Percentiles rank a stretch among this genome's conserved stretches.
Conservation (phyloP, 2,113 vertebrate species). For the Plotosus lineatus region DNA sequence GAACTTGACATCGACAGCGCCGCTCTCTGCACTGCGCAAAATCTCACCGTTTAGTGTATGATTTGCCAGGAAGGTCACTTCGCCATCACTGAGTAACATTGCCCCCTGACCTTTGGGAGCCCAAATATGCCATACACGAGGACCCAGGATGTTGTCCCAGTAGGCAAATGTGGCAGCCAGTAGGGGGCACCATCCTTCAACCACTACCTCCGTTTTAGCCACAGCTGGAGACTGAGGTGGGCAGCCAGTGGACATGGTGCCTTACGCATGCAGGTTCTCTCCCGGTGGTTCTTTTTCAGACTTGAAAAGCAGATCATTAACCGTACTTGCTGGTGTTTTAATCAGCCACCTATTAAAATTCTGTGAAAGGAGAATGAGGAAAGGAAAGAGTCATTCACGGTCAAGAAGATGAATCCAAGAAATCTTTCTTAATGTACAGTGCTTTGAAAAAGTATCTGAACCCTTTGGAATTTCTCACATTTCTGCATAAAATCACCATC, state of each 20-base stretch:
- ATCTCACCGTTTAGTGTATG: slow-evolving; percentile 98
- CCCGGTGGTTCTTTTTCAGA: neutral
- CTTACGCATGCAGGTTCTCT: neutral
- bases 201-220: slow-evolving; percentile 87
- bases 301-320: slow-evolving; percentile 6
- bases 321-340: slow-evolving; percentile 11
- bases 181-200: slow-evolving; percentile 90
- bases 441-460: too few species aligned
- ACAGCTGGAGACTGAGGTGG: slow-evolving; percentile 95
- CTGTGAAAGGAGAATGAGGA: slow-evolving; percentile 3
- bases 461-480: too few species aligned
- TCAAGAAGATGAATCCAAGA: neutral
- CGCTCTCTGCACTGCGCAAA: slow-evolving; percentile 91
- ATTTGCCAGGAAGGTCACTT: slow-evolving; percentile 95
- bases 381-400: neutral
- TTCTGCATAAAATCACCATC: too few species aligned
- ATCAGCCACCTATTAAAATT: slow-evolving; percentile 10
- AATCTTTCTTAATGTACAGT: too few species aligned
- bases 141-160: slow-evolving; percentile 98
- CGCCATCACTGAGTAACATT: slow-evolving; percentile 86
- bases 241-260: slow-evolving; percentile 85
- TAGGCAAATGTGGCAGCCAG: slow-evolving; percentile 96
- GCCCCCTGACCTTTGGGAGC: slow-evolving; percentile 83
- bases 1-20: slow-evolving; percentile 96
- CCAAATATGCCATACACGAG: slow-evolving; percentile 95